A percentile compares a stretch with the other conserved stretches of the same genome.
phyloP scores from a whole-genome alignment of 2,888 invertebrate species.

The Lepidocyrtoides sp. region DNA sequence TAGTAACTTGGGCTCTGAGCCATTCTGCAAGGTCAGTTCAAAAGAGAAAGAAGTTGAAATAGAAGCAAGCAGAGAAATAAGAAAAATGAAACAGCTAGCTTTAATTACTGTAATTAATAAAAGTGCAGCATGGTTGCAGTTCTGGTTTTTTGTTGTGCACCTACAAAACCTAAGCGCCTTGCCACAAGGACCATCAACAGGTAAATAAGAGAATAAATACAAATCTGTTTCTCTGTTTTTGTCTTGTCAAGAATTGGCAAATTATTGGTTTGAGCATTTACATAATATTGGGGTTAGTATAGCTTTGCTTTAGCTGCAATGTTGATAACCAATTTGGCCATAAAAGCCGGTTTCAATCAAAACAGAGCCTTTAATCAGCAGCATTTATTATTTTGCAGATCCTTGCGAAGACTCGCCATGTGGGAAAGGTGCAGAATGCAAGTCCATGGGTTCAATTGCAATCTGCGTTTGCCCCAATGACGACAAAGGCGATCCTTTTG shows the following conservation, averaged over 20 bases:
- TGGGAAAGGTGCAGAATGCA: constrained; percentile 83
- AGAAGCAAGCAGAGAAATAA: not conserved
- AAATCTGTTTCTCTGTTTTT: no score
- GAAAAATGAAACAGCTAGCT: constrained; percentile 58
- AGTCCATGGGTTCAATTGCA: constrained; percentile 72
- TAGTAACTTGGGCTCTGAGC: not conserved
- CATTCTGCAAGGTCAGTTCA: constrained; percentile 67
- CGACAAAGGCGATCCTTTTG: constrained; percentile 82
- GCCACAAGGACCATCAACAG: constrained; percentile 65
- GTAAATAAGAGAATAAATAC: constrained; percentile 25
- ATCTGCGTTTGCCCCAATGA: constrained; percentile 83
- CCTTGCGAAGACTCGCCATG: constrained; percentile 81
- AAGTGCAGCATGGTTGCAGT: constrained; percentile 12
- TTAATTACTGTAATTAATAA: constrained; percentile 71
- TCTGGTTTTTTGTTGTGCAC: constrained; percentile 17
- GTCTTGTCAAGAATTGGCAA: no score
- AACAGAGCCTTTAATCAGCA: not conserved
- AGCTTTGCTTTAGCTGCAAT: not conserved
- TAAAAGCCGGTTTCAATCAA: constrained; percentile 42
- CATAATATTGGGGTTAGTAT: constrained; percentile 2
- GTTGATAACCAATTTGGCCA: not conserved
- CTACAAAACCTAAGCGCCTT: not conserved
- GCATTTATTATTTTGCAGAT: constrained; percentile 54
- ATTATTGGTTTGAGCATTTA: not conserved
- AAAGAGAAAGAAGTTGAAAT: not conserved